These are phyloP conservation scores for Tigriopus californicus DNA, from an alignment of 2,888 invertebrate species.

Conservation along the genomic window DNA sequence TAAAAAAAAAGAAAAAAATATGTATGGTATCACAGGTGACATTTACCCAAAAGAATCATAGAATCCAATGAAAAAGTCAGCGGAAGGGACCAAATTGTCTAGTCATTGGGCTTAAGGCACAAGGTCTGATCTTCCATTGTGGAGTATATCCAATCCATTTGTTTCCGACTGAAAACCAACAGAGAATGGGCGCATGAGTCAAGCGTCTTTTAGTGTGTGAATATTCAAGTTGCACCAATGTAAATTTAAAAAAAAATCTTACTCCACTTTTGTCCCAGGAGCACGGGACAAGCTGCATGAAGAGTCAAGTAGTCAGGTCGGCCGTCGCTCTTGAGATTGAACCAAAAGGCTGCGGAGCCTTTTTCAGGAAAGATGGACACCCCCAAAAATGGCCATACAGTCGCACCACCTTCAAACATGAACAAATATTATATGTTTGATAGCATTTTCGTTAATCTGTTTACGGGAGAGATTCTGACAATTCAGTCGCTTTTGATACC, in stretches of 20 bases:
- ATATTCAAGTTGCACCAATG: neutral
- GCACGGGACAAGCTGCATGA: constrained; percentile 8
- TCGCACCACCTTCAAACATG: neutral
- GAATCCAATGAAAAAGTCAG: neutral
- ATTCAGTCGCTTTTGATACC: neutral
- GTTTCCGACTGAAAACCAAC: constrained; percentile 1
- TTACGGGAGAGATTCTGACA: neutral
- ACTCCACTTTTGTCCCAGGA: constrained; percentile 11
- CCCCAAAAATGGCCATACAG: constrained; percentile 2
- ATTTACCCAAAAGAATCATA: too few relatives aligned
- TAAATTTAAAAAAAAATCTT: neutral
- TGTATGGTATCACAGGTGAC: too few relatives aligned
- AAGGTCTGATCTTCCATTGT: neutral
- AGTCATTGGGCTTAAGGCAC: neutral
- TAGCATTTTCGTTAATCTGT: too few relatives aligned
- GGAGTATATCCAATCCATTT: constrained; percentile 11
- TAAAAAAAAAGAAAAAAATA: too few relatives aligned
- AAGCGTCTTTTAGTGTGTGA: neutral
- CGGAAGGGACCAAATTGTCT: neutral
- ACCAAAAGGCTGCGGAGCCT: neutral
- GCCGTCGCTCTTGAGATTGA: neutral
- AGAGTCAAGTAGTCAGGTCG: neutral
- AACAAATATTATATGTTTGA: neutral
- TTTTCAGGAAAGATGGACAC: constrained; percentile 2
- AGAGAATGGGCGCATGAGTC: neutral